phyloP scores from a whole-genome alignment of 2,888 invertebrate species.

The Lacanobia oleracea region DNA sequence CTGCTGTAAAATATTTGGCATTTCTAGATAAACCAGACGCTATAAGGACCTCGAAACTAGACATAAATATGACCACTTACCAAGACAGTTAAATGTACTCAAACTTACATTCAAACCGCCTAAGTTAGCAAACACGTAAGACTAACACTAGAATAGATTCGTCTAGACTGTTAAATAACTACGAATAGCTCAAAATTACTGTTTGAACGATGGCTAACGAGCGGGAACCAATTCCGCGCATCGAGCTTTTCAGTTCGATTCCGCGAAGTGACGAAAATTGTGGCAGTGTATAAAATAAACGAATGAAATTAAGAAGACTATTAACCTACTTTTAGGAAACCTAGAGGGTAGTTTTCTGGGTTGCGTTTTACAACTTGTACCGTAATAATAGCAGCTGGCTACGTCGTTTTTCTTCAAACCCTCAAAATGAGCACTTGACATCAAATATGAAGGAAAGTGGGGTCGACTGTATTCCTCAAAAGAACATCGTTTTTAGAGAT shows the following conservation, averaged over 20 bases:
- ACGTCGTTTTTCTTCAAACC: conserved; percentile 30
- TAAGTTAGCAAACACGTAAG: conserved; percentile 15
- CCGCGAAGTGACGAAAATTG: conserved; percentile 34
- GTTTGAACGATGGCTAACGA: conserved; percentile 35
- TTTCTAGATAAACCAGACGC: background rate
- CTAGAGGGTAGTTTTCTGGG: conserved; percentile 29
- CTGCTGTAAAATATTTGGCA: too few species aligned
- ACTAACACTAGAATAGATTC: conserved; percentile 18
- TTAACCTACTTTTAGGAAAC: conserved; percentile 47
- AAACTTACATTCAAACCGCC: conserved; percentile 8
- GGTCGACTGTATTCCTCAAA: conserved; percentile 38
- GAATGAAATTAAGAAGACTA: conserved; percentile 41
- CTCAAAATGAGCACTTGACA: conserved; percentile 44
- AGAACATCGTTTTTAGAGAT: conserved; percentile 31
- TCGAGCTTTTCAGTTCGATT: conserved; percentile 16
- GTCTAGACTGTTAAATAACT: conserved; percentile 36
- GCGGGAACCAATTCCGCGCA: conserved; percentile 10
- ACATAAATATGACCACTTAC: conserved; percentile 18
- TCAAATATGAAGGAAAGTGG: conserved; percentile 40
- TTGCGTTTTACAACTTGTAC: conserved; percentile 43
- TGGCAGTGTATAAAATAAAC: conserved; percentile 31
- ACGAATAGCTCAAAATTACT: conserved; percentile 31
- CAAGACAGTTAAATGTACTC: background rate
- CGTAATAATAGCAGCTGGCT: conserved; percentile 39
- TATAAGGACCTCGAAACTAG: background rate